These are phyloP conservation scores for Orthosia incerta DNA, from an alignment of 2,888 invertebrate genomes.

Conservation along the genomic window DNA sequence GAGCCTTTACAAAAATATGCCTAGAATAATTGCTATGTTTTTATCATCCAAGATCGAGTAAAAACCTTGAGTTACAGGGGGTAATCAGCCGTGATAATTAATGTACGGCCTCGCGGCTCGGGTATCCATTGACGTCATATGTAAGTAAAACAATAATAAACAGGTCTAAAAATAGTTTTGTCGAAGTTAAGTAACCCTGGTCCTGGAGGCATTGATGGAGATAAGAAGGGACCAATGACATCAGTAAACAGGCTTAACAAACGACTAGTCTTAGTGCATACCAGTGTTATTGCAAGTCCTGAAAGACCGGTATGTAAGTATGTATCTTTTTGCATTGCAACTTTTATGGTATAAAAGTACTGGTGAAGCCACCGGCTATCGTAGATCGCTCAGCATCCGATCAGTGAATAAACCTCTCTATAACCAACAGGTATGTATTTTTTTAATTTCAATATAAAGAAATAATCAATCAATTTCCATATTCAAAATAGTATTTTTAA, in stretches of 20 bases:
- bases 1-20: not conserved
- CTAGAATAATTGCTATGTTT: not conserved
- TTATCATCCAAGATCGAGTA: not conserved
- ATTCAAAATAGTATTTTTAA: not conserved
- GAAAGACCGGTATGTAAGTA: not conserved
- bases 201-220: not conserved
- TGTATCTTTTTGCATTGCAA: slow-evolving; percentile 41
- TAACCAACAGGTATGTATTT: slow-evolving; percentile 31
- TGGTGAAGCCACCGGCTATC: not conserved
- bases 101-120: not conserved
- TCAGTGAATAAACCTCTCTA: slow-evolving; percentile 35
- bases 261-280: not conserved
- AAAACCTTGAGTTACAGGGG: slow-evolving; percentile 4
- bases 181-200: slow-evolving; percentile 2
- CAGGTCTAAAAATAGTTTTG: not conserved
- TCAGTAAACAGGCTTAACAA: not conserved
- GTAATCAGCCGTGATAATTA: slow-evolving; percentile 26
- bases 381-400: slow-evolving; percentile 37
- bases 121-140: slow-evolving; percentile 21
- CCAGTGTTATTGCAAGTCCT: not conserved
- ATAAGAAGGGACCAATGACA: not conserved
- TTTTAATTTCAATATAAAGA: not conserved
- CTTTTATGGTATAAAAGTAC: slow-evolving; percentile 54
- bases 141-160: slow-evolving; percentile 3
- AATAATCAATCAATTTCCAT: not conserved